phyloP scores from a whole-genome alignment of 2,113 vertebrate genomes.

The Tupaia chinensis region DNA sequence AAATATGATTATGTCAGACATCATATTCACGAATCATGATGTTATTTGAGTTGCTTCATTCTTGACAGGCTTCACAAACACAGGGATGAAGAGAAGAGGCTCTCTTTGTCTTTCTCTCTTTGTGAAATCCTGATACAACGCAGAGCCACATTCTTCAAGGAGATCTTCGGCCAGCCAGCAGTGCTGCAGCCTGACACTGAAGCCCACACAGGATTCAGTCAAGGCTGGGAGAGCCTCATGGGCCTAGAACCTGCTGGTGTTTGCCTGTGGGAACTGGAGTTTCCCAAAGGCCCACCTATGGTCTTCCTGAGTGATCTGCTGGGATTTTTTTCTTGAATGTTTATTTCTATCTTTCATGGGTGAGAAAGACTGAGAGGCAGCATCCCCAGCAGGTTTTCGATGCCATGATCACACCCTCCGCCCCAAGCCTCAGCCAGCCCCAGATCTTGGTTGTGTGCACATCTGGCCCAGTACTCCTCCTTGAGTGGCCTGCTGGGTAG shows the following conservation, averaged over 20 bases:
- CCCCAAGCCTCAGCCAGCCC: no score
- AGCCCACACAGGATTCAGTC: accelerated
- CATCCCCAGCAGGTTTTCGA: no score
- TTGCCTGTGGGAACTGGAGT: background rate
- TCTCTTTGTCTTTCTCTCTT: background rate
- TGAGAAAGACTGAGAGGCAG: no score
- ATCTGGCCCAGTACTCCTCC: background rate
- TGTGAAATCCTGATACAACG: background rate
- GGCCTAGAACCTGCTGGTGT: background rate
- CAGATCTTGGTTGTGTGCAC: no score
- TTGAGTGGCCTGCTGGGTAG: background rate
- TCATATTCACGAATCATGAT: background rate
- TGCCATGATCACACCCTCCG: no score
- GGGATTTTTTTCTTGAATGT: no score
- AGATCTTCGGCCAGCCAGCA: background rate
- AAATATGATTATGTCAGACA: background rate
- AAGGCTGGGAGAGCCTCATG: accelerated
- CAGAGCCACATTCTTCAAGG: background rate
- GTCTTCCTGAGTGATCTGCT: no score
- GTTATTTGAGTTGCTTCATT: slow-evolving; percentile 31
- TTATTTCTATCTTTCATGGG: no score
- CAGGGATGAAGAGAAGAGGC: background rate
- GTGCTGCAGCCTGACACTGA: background rate
- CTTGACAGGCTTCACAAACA: background rate
- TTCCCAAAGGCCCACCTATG: background rate